phyloP scores from a whole-genome alignment of 2,888 invertebrate genomes.

The Tipula helvola region DNA sequence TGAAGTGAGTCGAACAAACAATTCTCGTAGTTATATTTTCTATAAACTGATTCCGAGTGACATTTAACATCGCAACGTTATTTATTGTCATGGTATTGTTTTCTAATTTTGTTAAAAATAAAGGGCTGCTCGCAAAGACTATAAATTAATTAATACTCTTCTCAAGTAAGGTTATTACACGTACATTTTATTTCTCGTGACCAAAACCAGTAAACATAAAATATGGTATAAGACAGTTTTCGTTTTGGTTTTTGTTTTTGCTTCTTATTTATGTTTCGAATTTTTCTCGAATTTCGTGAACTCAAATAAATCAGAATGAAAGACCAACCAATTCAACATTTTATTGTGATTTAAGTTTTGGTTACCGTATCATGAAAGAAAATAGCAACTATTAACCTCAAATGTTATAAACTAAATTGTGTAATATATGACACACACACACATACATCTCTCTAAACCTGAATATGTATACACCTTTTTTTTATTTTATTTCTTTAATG shows the following conservation, averaged over 20 bases:
- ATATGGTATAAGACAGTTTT: neutral
- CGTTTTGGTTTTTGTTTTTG: neutral
- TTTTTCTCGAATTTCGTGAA: neutral
- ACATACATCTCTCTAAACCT: neutral
- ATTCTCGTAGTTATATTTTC: neutral
- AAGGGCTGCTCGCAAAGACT: neutral
- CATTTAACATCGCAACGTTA: neutral
- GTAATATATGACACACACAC: neutral
- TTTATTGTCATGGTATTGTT: neutral
- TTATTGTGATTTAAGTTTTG: neutral
- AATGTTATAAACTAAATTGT: neutral
- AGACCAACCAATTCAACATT: neutral
- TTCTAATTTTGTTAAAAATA: neutral
- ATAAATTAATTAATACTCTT: neutral
- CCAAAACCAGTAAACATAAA: neutral
- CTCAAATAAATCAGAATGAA: neutral
- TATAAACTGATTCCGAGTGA: neutral
- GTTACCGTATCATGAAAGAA: neutral
- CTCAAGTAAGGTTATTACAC: neutral
- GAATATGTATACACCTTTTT: neutral
- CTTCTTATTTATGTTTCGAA: neutral
- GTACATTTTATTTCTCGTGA: neutral
- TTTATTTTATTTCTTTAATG: neutral
- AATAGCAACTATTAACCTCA: neutral
- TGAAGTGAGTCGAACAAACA: neutral